phyloP scores from a whole-genome alignment of 1,140 invertebrate genomes.

The Aphaenogaster floridana region DNA sequence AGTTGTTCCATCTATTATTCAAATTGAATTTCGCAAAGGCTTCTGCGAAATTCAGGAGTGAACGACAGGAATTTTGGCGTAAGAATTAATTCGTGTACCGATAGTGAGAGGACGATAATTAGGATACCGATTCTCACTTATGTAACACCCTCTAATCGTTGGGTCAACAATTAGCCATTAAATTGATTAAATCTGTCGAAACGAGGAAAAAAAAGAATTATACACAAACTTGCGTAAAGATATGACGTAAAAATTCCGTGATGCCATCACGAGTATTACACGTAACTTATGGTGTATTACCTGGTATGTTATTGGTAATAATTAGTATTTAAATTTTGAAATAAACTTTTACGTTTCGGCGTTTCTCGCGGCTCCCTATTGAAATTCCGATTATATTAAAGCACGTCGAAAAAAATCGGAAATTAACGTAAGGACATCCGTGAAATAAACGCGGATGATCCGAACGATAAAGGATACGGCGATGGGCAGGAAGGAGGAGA shows the following conservation, averaged over 20 bases:
- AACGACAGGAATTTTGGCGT: neutral
- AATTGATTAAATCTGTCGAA: neutral
- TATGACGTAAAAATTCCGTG: neutral
- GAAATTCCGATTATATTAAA: constrained; percentile 3
- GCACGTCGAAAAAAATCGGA: constrained; percentile 20
- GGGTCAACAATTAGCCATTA: neutral
- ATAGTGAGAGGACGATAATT: constrained; percentile 5
- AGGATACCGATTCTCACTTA: neutral
- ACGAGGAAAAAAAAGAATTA: neutral
- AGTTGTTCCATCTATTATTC: constrained; percentile 51
- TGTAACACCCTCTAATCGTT: neutral
- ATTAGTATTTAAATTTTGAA: constrained; percentile 32
- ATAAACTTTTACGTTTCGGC: constrained; percentile 33
- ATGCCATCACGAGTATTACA: neutral
- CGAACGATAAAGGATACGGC: constrained; percentile 27
- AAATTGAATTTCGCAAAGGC: constrained; percentile 47
- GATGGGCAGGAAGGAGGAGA: constrained; percentile 1
- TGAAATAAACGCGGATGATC: constrained; percentile 47
- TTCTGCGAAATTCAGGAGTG: neutral
- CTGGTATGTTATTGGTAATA: constrained; percentile 9
- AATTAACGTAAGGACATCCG: constrained; percentile 21
- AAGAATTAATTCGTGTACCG: neutral
- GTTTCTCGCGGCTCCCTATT: neutral
- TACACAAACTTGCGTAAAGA: neutral
- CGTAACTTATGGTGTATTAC: constrained; percentile 25